Evolutionary conservation across 2,113 vertebrate genomes (phyloP).

Genomic region (Mohoua ochrocephala): DNA sequence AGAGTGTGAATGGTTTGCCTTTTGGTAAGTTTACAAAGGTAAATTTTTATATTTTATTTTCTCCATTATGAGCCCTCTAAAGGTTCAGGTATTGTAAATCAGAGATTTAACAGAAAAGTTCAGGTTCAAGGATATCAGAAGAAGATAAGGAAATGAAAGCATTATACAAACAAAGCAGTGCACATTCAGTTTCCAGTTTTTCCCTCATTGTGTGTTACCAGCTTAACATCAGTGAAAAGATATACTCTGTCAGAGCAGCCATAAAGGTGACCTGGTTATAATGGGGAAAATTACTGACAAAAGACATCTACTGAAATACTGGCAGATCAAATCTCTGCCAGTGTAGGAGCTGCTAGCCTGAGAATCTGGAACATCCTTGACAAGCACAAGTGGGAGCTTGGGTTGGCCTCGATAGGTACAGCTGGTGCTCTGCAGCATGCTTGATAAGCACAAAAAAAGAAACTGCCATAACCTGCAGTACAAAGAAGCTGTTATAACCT

Average conservation of each 20-base stretch:
- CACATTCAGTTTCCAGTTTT: conserved; percentile 4
- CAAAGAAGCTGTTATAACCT: background rate
- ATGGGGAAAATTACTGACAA: background rate
- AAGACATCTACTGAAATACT: background rate
- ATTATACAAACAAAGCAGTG: conserved; percentile 34
- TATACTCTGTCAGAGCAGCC: background rate
- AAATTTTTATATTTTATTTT: background rate
- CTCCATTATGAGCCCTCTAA: background rate
- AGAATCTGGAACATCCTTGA: background rate
- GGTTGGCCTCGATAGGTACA: fast-evolving
- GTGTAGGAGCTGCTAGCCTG: background rate
- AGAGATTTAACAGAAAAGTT: conserved; percentile 17
- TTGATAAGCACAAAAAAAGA: background rate
- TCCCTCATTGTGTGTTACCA: conserved; percentile 16
- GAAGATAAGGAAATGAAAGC: conserved; percentile 47
- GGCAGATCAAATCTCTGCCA: background rate
- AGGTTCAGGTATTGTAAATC: background rate
- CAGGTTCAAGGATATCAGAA: background rate
- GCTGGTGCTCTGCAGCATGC: background rate
- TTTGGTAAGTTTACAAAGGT: background rate
- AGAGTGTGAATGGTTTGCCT: background rate
- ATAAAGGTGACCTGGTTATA: background rate
- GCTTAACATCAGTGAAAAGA: conserved; percentile 36
- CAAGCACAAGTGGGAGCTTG: background rate
- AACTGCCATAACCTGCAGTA: background rate